phyloP scores from a whole-genome alignment of 1,140 invertebrate genomes.

The Diuraphis noxia region DNA sequence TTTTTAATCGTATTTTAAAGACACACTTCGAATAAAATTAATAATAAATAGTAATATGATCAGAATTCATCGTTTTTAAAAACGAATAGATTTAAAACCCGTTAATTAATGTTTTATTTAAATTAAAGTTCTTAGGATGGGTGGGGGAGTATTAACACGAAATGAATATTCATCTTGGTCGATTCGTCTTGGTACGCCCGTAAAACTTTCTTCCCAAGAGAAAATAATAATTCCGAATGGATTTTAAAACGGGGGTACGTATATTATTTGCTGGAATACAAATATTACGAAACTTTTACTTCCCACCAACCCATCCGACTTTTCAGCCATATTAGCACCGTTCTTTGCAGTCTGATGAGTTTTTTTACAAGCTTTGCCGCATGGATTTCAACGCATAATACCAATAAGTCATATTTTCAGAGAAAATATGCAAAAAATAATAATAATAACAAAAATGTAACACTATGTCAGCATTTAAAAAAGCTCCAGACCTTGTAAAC shows the following conservation, averaged over 20 bases:
- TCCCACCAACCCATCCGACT: not conserved
- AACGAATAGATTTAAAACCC: slow-evolving; percentile 41
- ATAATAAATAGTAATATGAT: slow-evolving; percentile 8
- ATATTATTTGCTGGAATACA: slow-evolving; percentile 50
- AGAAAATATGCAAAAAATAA: not conserved
- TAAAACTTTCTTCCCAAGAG: slow-evolving; percentile 43
- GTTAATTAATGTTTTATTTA: slow-evolving; percentile 54
- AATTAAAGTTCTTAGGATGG: slow-evolving; percentile 36
- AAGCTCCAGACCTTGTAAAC: not conserved
- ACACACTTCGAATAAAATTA: not conserved
- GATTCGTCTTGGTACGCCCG: slow-evolving; percentile 48
- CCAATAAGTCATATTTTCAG: slow-evolving; percentile 44
- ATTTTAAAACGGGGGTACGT: slow-evolving; percentile 50
- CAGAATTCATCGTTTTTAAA: slow-evolving; percentile 11
- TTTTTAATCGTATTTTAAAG: not conserved
- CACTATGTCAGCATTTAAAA: not conserved
- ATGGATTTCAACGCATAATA: slow-evolving; percentile 38
- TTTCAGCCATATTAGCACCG: slow-evolving; percentile 38
- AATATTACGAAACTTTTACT: slow-evolving; percentile 50
- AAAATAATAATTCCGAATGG: slow-evolving; percentile 53
- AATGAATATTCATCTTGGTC: slow-evolving; percentile 53
- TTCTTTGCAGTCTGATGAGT: slow-evolving; percentile 42
- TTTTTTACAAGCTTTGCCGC: slow-evolving; percentile 40
- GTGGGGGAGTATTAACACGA: slow-evolving; percentile 30
- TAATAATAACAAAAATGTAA: slow-evolving; percentile 4